Evolutionary conservation across 2,797 vertebrate genomes (phyloP).

Genomic region (Spinibarbus caldwelli): DNA sequence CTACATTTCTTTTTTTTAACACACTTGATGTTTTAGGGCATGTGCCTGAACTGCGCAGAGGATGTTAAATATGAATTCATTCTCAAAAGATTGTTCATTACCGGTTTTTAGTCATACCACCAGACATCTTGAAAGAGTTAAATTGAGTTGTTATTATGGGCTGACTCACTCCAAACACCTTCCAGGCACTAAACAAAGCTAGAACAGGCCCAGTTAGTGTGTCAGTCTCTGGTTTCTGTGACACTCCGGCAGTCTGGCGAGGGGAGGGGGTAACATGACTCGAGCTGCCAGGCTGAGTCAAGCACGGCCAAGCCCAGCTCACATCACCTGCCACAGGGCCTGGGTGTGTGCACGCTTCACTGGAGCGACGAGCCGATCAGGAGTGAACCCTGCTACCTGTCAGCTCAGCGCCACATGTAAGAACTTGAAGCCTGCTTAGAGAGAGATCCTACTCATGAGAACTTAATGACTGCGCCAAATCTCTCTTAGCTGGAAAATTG

Average conservation of each 20-base stretch:
- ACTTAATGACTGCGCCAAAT: conserved; percentile 22
- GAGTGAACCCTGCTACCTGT: neutral
- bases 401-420: conserved; percentile 36
- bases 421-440: conserved; percentile 29
- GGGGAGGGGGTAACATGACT: conserved; percentile 73
- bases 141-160: neutral
- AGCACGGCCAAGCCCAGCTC: conserved; percentile 57
- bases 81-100: neutral
- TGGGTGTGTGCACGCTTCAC: conserved; percentile 36
- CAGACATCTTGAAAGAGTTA: conserved; percentile 7
- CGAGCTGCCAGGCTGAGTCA: conserved; percentile 54
- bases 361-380: neutral
- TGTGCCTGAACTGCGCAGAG: neutral
- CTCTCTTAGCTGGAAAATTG: neutral
- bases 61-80: neutral
- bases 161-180: conserved; percentile 36
- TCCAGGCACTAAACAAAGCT: conserved; percentile 15
- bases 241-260: conserved; percentile 55
- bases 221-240: conserved; percentile 63
- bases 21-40: neutral
- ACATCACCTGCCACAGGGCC: conserved; percentile 54
- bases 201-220: conserved; percentile 48
- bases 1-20: neutral
- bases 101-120: neutral
- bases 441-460: conserved; percentile 1